Base-by-base conservation (phyloP, 2,113 vertebrate genomes). In the Tympanuchus pallidicinctus region DNA sequence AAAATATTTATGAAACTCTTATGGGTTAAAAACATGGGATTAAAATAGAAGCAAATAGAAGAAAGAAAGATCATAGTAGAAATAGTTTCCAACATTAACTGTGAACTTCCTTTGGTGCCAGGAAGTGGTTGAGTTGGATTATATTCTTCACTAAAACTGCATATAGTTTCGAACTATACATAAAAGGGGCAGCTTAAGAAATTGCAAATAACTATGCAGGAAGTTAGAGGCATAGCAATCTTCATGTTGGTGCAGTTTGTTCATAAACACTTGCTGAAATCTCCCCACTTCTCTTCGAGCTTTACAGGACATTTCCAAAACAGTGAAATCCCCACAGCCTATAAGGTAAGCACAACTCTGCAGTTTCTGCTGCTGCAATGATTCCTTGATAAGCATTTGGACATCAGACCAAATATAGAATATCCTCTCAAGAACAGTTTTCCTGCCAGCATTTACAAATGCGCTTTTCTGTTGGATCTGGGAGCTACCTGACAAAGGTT, bases 1-100 rank as follows among this genome's bases (percentile, higher is more conserved):
- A 71, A 86, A 86, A 90, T 93, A 83, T 88, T 90, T 81, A 71
- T 52, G 32, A 80, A 93, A 83, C 6, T 78, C 34, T 38, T 67
- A 56, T 0, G 42, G 42, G 42, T 43, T 43, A 43, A 43, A 43
- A 43, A 43, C 14, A 8, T 81, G n/a, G 36, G 36, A 66, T 84
- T 93, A 75, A 90, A 95, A 73, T 22, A 52, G 47, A 92, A 84
- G 13, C 5, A 75, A 36, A 61, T 18, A 77, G 32, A 89, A n/a
- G 16, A 67, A 42, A 64, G 71, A 74, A 71, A 83, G 5, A 65
- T 72, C 47, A 78, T 15, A 72, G 3, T 12, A 87, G 54, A 79
- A 17, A 19, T 9, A 5, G 6, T 57, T 92, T 92, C 40, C 73
- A 52, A 3, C 22, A 52, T 72, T 56, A 90, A 65, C 20, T 24